phyloP scores from a whole-genome alignment of 2,113 vertebrate species.

The Athene noctua region DNA sequence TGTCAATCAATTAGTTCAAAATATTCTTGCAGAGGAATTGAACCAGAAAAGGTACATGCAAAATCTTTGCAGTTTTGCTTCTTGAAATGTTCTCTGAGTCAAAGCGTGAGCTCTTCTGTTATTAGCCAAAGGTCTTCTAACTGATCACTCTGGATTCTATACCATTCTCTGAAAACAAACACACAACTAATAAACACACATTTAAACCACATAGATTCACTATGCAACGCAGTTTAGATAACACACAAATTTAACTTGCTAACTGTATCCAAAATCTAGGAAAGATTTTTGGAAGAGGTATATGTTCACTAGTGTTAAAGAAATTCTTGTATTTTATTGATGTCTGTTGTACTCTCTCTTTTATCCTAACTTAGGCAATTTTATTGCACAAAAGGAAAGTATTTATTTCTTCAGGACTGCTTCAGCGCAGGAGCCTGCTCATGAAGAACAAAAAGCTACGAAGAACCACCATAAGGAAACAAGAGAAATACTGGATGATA shows the following conservation, averaged over 20 bases:
- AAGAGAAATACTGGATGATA: neutral
- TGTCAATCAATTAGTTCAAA: slow-evolving; percentile 97
- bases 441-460: neutral
- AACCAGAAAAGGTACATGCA: slow-evolving; percentile 84
- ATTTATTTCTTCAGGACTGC: neutral
- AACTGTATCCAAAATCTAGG: neutral
- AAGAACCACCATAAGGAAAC: neutral
- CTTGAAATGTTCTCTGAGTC: slow-evolving; percentile 83
- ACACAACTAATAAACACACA: neutral
- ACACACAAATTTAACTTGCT: neutral
- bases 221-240: neutral
- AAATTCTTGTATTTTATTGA: neutral
- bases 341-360: neutral
- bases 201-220: neutral
- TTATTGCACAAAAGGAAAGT: neutral
- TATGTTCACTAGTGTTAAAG: neutral
- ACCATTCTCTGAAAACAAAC: slow-evolving; percentile 81
- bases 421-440: neutral
- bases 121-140: slow-evolving; percentile 95
- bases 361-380: neutral
- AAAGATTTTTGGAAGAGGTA: neutral
- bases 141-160: slow-evolving; percentile 90
- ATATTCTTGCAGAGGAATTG: slow-evolving; percentile 90
- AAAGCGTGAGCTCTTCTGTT: slow-evolving; percentile 81
- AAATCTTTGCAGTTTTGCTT: slow-evolving; percentile 88